Base-by-base conservation (phyloP, 2,113 vertebrate genomes). In the Poicephalus meyeri region DNA sequence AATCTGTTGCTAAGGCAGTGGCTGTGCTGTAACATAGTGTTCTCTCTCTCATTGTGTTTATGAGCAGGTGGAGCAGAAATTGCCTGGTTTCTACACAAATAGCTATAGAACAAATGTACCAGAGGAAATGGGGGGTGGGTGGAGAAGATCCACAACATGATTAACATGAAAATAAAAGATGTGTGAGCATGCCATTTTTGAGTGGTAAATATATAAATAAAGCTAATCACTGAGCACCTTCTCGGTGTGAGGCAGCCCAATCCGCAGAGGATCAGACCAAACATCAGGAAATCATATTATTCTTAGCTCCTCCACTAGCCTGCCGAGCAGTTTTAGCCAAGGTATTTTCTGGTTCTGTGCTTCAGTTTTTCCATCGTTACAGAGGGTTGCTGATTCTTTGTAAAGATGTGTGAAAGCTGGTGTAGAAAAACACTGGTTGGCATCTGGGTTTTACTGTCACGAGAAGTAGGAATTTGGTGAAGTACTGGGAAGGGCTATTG, bases 1-100 rank as follows among this genome's bases (percentile, higher is more conserved):
- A 93, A 97, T 94, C 95, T 94, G 97, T 97, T 97, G 96, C 97
- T 97, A 97, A 97, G 97, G 97, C 97, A 97, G 95, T 94, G 97
- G 86, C 96, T 94, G 86, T 74, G 91, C 95, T 89, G 94, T 95
- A 94, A 97, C 97, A 97, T 10, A 88, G 84, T 89, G 97, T 97
- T 97, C 97, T 92, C 86, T 91, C 90, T 29, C 94, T 92, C 95
- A 94, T 96, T 95, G 95, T 97, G 91, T 97, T 97, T 97, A 92
- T 86, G 94, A 97, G 95, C 95, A 96, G 97, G 97, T 97, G 95
- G 96, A 95, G 91, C 93, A 95, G 90, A 95, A 96, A 97, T 92
- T 83, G 95, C 94, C 91, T 91, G 88, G 84, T 97, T 97, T 97
- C 95, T 80, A 96, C 95, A 95, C 88, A 96, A 97, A 97, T 88